Evolutionary conservation across 2,888 invertebrate genomes (phyloP), one percentile per base, ranked within the genome.

Genomic region (Pseudanteris insignis): DNA sequence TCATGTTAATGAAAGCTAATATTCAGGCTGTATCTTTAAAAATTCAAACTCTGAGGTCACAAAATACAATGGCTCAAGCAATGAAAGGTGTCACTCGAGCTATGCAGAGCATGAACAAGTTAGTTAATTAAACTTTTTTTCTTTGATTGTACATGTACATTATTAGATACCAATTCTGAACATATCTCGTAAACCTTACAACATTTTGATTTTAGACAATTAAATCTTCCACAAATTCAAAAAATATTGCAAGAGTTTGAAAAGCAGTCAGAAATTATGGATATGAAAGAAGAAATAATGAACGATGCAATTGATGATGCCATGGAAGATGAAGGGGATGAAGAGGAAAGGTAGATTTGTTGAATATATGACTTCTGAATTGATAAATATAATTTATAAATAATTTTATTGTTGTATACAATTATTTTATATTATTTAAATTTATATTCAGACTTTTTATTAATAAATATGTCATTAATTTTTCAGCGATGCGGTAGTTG

Each of bases 251-350:
- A 93, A 83, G 97, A 98, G 77, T 99, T 99, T 82, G 99, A 99
- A 82, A 98, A 97, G 77, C 98, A 99, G 80, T 94, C 96, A 0
- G 98, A 99, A 83, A 96, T 99, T 47, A 99, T 99, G 99, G 98
- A 99, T 78, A 99, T 99, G 98, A 99, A 99, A 79, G 98, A 99
- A 81, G 99, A 99, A 82, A 95, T 99, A 87, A 99, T 99, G 90
- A 96, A 94, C 78, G 99, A 99, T 81, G 97, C 96, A 37, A 98
- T 99, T 75, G 99, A 99, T 81, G 99, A 99, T 83, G 99, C 98
- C 0, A 96, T 99, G 91, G 98, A 94, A 71, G 98, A 93, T 65
- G 98, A 96, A 76, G 96, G 89, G 33, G 99, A 99, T 78, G 96
- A 97, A 78, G 96, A 97, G 76, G 98, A 99, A 83, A 95, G 90